Base-by-base conservation (phyloP, 2,888 invertebrate genomes). In the Cephus pulcher region DNA sequence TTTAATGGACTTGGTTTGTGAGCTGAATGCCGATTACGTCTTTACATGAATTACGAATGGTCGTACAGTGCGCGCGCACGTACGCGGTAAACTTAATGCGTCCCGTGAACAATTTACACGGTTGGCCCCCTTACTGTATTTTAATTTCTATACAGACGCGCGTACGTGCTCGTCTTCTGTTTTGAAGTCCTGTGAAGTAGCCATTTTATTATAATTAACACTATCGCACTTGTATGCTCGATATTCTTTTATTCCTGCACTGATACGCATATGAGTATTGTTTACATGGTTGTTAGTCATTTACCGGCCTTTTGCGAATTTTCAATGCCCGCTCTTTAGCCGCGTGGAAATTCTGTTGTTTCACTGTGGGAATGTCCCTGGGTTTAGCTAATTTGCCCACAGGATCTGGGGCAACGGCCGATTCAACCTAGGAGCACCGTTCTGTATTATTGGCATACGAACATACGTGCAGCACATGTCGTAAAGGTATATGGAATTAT, bases 31-130 rank as follows among this genome's bases (percentile, higher is more conserved):
- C 74, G 74, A 77, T 40, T 34, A 69, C 35, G n/a, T 69, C 71
- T 74, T 79, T 79, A 76, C 78, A 76, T 76, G 78, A 80, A 79
- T 80, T 79, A 76, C 80, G 71, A 76, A 80, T 80, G 73, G 78
- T 73, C 75, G 71, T 78, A 74, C 76, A 56, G 37, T 73, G 34
- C 69, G 78, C 33, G 78, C 33, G 75, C 71, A 71, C 71, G 34
- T 71, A 71, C 32, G 71, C 12, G 71, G 71, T 71, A 32, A 15
- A n/a, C 32, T 23, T 56, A 56, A 56, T 23, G 23, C 56, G 56
- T 56, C 23, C 56, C 56, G 6, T 56, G 9, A 56, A 23, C 23
- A 56, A 23, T 56, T 56, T 56, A 56, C 56, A 56, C 9, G 56
- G 56, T 56, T 56, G 56, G 23, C 23, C 23, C 23, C 23, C 23